Conservation (phyloP, 2,888 invertebrate species). For the Mycalesis mineus region DNA sequence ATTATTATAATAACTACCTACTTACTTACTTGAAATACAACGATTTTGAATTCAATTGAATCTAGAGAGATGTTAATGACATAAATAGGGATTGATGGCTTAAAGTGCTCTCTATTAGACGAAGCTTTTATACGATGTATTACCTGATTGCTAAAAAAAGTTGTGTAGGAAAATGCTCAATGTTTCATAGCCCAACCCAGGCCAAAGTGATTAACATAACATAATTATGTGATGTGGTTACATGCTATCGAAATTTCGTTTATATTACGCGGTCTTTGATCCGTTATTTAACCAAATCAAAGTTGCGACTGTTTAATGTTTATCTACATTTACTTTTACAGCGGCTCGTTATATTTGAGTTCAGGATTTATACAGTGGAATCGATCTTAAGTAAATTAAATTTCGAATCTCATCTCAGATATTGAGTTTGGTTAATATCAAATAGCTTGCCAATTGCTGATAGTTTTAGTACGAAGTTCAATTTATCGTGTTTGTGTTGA, state of each 20-base stretch:
- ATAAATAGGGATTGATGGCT: no score
- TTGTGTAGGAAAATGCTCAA: no score
- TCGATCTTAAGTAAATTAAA: conserved; percentile 4
- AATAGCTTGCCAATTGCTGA: not conserved
- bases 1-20: no score
- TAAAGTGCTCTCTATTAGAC: no score
- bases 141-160: no score
- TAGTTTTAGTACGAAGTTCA: not conserved
- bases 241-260: not conserved
- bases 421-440: conserved; percentile 3
- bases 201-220: no score
- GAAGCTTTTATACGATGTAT: no score
- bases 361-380: conserved; percentile 1
- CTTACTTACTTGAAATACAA: no score
- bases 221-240: conserved; percentile 1
- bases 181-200: no score
- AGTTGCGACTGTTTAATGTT: conserved; percentile 9
- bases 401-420: not conserved
- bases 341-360: conserved; percentile 5
- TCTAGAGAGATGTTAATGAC: no score
- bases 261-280: conserved; percentile 13
- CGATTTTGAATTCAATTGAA: no score
- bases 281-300: conserved; percentile 16
- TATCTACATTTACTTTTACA: conserved; percentile 9
- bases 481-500: no score